Conservation (phyloP, 2,888 invertebrate genomes). For the Folsomia candida region DNA sequence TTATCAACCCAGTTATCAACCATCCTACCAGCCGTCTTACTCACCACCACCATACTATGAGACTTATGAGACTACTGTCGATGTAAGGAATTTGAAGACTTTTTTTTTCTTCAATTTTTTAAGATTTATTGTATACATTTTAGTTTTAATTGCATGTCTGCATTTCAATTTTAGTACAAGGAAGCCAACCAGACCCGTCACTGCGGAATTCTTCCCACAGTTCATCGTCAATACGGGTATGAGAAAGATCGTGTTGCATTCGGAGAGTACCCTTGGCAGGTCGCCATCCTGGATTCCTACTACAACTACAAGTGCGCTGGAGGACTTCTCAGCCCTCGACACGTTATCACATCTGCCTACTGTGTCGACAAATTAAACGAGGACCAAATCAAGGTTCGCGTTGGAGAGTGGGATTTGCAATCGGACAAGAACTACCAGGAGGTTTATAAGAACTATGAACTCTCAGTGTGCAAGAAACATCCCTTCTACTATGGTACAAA, state of each 20-base stretch:
- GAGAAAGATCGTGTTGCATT: constrained; percentile 43
- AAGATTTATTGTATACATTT: too few species aligned
- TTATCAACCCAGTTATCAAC: constrained; percentile 9
- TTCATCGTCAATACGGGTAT: constrained; percentile 45
- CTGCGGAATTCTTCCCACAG: constrained; percentile 48
- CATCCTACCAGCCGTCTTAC: constrained; percentile 20
- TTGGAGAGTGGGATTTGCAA: constrained; percentile 48
- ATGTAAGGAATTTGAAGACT: constrained; percentile 36
- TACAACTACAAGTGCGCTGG: constrained; percentile 46
- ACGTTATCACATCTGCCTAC: constrained; percentile 47
- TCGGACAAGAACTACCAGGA: constrained; percentile 48
- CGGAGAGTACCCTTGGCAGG: constrained; percentile 50
- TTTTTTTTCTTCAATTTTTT: too few species aligned
- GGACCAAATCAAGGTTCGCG: constrained; percentile 40
- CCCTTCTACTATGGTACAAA: constrained; percentile 45
- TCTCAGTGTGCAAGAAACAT: constrained; percentile 49
- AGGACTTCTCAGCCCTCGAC: constrained; percentile 45
- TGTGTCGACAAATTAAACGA: constrained; percentile 40
- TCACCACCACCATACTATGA: constrained; percentile 40
- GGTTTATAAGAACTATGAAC: constrained; percentile 46
- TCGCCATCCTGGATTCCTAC: constrained; percentile 46
- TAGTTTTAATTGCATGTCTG: too few species aligned
- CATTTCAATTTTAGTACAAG: constrained; percentile 43
- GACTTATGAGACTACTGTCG: constrained; percentile 42
- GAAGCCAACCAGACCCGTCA: constrained; percentile 43